A percentile compares a stretch with the other conserved stretches of the same genome.
phyloP scores from a whole-genome alignment of 2,888 invertebrate species.

The Acrobasis suavella region DNA sequence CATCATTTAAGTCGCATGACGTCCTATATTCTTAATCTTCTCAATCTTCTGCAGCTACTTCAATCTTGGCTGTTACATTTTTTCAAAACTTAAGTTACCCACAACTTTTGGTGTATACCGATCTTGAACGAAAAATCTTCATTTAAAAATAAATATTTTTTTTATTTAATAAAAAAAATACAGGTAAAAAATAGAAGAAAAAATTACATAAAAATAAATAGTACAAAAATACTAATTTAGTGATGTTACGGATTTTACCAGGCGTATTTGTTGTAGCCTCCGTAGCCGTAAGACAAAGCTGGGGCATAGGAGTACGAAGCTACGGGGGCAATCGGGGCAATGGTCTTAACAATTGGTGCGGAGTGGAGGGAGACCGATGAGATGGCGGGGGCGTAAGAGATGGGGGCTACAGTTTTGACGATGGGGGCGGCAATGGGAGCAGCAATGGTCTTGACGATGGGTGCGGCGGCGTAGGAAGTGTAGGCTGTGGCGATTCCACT shows the following conservation, averaged over 20 bases:
- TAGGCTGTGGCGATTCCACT: conserved; percentile 18
- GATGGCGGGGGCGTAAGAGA: conserved; percentile 26
- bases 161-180: conserved; percentile 11
- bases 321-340: conserved; percentile 9
- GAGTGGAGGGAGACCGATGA: conserved; percentile 17
- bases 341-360: conserved; percentile 10
- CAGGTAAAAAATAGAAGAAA: background rate
- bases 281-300: conserved; percentile 23
- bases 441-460: conserved; percentile 9
- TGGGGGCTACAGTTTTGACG: conserved; percentile 23
- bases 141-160: background rate
- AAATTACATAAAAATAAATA: conserved; percentile 12
- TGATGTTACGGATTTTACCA: conserved; percentile 42
- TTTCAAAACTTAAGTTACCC: too few species aligned
- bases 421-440: conserved; percentile 19
- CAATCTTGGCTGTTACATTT: too few species aligned
- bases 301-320: conserved; percentile 16
- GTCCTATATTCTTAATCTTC: too few species aligned
- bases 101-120: background rate
- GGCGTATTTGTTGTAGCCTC: conserved; percentile 41
- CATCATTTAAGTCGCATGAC: too few species aligned
- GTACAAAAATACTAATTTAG: conserved; percentile 13
- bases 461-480: conserved; percentile 24
- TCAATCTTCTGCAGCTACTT: too few species aligned
- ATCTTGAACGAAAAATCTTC: background rate